Conservation (phyloP, 2,797 vertebrate genomes). For the Botia kubotai region DNA sequence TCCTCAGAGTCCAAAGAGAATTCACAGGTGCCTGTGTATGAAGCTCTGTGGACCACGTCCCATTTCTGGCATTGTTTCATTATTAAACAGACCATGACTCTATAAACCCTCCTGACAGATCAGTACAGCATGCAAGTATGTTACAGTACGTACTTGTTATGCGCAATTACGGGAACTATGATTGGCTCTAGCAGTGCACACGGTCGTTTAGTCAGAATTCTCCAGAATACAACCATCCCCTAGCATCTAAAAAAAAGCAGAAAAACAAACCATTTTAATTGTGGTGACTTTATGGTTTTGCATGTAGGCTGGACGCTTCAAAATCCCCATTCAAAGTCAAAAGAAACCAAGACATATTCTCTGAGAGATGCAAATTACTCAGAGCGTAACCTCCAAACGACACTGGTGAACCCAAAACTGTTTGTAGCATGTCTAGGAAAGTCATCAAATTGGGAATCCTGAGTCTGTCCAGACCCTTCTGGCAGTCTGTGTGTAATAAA, state of each 20-base stretch:
- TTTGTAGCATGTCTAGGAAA: slow-evolving; percentile 58
- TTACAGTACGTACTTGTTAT: background rate
- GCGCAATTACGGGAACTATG: background rate
- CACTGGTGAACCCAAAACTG: slow-evolving; percentile 45
- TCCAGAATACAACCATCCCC: background rate
- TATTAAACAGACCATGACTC: background rate
- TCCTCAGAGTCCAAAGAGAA: slow-evolving; percentile 32
- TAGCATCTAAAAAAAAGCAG: background rate
- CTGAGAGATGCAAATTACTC: slow-evolving; percentile 41
- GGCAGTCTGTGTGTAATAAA: slow-evolving; percentile 57
- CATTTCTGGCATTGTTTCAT: slow-evolving; percentile 15
- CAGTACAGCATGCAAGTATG: background rate
- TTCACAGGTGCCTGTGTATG: slow-evolving; percentile 44
- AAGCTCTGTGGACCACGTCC: background rate
- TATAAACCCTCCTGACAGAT: slow-evolving; percentile 1
- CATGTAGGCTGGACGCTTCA: background rate
- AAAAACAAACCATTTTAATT: slow-evolving; percentile 11
- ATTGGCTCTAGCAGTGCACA: background rate
- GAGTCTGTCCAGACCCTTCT: slow-evolving; percentile 49
- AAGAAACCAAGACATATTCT: background rate
- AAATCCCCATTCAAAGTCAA: background rate
- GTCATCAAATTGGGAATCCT: slow-evolving; percentile 37
- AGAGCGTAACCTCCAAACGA: slow-evolving; percentile 19
- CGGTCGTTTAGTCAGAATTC: background rate
- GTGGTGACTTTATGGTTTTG: background rate